Conservation (phyloP, 1,140 invertebrate species). For the Eupristina koningsbergeri region DNA sequence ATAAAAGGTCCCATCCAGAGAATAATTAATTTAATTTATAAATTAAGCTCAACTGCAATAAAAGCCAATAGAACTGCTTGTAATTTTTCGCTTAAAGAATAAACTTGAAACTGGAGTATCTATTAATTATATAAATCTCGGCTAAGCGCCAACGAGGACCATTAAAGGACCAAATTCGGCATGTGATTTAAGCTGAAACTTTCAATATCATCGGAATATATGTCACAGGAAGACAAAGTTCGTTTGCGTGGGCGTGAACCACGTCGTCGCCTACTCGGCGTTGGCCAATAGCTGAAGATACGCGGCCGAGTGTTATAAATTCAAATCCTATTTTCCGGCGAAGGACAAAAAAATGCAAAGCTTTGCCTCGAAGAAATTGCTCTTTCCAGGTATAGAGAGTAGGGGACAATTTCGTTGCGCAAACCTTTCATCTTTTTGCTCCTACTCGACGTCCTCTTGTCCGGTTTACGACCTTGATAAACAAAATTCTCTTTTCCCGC, state of each 20-base stretch:
- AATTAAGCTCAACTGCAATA: neutral
- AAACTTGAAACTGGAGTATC: neutral
- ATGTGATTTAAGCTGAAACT: neutral
- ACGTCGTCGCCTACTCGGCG: neutral
- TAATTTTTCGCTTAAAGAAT: neutral
- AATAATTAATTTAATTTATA: neutral
- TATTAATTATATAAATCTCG: neutral
- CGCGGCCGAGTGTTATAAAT: constrained; percentile 40
- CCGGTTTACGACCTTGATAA: constrained; percentile 49
- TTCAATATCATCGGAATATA: neutral
- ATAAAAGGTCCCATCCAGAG: neutral
- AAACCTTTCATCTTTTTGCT: neutral
- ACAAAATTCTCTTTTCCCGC: constrained; percentile 45
- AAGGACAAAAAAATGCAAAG: constrained; percentile 37
- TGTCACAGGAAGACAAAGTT: neutral
- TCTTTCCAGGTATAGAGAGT: neutral
- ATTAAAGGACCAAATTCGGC: neutral
- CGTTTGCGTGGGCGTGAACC: neutral
- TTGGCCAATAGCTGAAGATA: constrained; percentile 35
- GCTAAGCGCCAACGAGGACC: neutral
- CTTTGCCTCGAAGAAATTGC: constrained; percentile 25
- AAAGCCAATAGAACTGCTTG: too few species aligned
- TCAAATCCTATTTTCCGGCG: constrained; percentile 35
- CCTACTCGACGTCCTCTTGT: constrained; percentile 8
- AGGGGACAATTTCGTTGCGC: constrained; percentile 34